Evolutionary conservation across 2,797 vertebrate genomes (phyloP).

Genomic region (Tenualosa ilisha): DNA sequence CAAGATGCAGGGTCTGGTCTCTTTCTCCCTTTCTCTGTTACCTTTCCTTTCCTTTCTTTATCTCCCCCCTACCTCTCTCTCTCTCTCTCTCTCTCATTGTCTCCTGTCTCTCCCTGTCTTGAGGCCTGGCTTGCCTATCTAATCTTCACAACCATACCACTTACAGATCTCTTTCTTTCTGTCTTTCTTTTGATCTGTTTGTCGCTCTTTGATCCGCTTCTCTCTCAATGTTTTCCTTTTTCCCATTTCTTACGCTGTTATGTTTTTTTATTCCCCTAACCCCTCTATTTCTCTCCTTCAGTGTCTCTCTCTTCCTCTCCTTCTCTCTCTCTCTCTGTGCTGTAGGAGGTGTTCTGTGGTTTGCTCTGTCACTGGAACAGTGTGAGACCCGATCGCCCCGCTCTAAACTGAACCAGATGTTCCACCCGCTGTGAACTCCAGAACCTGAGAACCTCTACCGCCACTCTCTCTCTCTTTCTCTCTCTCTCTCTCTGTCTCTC

Average conservation of each 20-base stretch:
- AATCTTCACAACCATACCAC: constrained; percentile 13
- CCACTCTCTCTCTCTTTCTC: background rate
- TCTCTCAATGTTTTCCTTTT: background rate
- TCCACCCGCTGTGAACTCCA: constrained; percentile 56
- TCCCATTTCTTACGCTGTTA: background rate
- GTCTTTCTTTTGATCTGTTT: background rate
- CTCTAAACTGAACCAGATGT: constrained; percentile 77
- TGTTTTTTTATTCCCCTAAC: background rate
- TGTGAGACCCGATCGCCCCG: constrained; percentile 61
- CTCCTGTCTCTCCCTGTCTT: background rate
- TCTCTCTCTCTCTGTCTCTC: background rate
- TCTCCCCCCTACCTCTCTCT: background rate
- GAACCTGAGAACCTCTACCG: constrained; percentile 35
- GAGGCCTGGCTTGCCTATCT: background rate
- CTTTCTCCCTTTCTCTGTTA: background rate
- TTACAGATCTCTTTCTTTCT: background rate
- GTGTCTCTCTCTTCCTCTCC: background rate
- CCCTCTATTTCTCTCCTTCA: background rate
- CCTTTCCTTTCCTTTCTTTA: background rate
- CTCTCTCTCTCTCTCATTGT: background rate
- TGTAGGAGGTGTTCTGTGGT: constrained; percentile 21
- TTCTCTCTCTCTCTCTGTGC: background rate
- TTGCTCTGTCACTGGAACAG: constrained; percentile 64
- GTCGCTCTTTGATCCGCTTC: background rate
- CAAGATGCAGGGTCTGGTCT: background rate